These are phyloP conservation scores for Epinotia bilunana DNA, from an alignment of 2,888 invertebrate genomes.

Conservation along the genomic window DNA sequence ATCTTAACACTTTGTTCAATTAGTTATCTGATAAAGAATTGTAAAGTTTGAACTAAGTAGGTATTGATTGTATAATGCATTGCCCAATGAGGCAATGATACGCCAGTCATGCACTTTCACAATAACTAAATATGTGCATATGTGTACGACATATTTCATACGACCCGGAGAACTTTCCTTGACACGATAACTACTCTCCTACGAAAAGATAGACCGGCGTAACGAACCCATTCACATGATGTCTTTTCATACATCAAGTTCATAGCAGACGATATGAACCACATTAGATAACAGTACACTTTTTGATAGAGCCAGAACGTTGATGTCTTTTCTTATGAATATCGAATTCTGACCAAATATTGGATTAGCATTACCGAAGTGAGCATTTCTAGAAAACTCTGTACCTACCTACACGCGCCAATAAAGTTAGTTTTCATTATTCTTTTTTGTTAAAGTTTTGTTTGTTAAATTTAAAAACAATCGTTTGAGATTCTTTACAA, in stretches of 20 bases:
- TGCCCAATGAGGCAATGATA: background rate
- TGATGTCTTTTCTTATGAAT: constrained; percentile 28
- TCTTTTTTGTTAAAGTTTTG: too few relatives aligned
- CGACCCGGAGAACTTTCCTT: constrained; percentile 10
- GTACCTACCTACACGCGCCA: too few relatives aligned
- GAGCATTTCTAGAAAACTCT: too few relatives aligned
- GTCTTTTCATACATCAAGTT: constrained; percentile 17
- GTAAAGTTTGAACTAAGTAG: background rate
- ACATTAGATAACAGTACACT: background rate
- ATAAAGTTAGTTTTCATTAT: too few relatives aligned
- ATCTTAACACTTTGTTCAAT: background rate
- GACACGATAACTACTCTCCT: constrained; percentile 10
- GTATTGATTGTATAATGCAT: too few relatives aligned
- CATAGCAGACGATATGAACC: background rate
- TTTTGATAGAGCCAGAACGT: background rate
- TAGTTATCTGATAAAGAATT: background rate
- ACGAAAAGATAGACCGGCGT: constrained; percentile 3
- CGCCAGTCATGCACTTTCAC: background rate
- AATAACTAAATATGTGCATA: background rate
- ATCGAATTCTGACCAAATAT: background rate
- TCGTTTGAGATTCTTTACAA: too few relatives aligned
- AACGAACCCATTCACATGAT: constrained; percentile 33
- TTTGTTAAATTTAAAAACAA: too few relatives aligned
- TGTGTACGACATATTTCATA: background rate
- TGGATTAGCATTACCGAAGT: background rate